phyloP scores from a whole-genome alignment of 2,888 invertebrate genomes.

The Drosophila limbata region DNA sequence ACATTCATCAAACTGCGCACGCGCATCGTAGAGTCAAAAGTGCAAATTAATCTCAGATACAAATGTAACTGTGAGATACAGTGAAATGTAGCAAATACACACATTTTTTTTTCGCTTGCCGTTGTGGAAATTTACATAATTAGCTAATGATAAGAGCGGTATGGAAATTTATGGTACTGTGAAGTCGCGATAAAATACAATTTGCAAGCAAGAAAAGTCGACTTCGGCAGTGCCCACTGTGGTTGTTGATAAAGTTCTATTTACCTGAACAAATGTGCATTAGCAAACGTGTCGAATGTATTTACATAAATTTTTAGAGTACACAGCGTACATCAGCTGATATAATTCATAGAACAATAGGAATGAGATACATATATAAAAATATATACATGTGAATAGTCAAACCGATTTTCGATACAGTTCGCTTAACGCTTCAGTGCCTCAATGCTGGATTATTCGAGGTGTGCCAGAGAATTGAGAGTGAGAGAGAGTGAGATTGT shows the following conservation, averaged over 20 bases:
- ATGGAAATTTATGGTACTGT: slow-evolving; percentile 11
- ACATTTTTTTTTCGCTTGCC: slow-evolving; percentile 4
- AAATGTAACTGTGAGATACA: slow-evolving; percentile 40
- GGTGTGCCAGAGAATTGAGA: slow-evolving; percentile 50
- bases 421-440: slow-evolving; percentile 60
- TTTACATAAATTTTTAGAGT: slow-evolving; percentile 43
- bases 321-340: slow-evolving; percentile 59
- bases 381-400: slow-evolving; percentile 22
- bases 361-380: slow-evolving; percentile 8
- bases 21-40: slow-evolving; percentile 39
- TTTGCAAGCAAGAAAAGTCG: neutral
- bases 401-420: slow-evolving; percentile 69
- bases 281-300: slow-evolving; percentile 52
- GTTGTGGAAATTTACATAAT: slow-evolving; percentile 39
- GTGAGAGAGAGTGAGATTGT: neutral
- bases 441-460: slow-evolving; percentile 37
- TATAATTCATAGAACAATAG: slow-evolving; percentile 44
- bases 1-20: slow-evolving; percentile 38
- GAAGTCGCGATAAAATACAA: neutral
- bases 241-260: slow-evolving; percentile 31
- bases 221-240: slow-evolving; percentile 33
- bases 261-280: slow-evolving; percentile 52
- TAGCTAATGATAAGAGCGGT: slow-evolving; percentile 36
- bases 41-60: slow-evolving; percentile 30
- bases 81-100: neutral